Base-by-base conservation (phyloP, 2,113 vertebrate species). In the Chlamydotis undulata region DNA sequence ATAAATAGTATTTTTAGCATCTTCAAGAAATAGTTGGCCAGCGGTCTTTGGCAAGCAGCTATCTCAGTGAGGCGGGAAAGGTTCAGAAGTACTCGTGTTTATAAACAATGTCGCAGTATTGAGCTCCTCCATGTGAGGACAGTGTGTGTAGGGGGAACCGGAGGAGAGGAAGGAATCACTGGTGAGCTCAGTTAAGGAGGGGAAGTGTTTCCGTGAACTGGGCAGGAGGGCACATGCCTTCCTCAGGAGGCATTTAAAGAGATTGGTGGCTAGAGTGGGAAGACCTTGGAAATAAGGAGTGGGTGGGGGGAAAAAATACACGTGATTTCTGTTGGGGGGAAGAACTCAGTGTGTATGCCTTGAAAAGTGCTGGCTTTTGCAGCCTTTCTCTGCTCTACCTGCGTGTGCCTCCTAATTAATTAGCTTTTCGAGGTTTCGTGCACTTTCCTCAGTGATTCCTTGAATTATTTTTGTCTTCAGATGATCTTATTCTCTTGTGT, bases 1-100 rank as follows among this genome's bases (percentile, higher is more conserved):
- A 60, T 83, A 77, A 88, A 90, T 74, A 83, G 87, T 81, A 74
- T 69, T 92, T 96, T 80, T 74, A 90, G 59, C 41, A 35, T 93
- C 77, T 75, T 93, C 19, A 35, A 43, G 70, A 31, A 60, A 13
- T 24, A 73, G 92, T 22, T 88, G 57, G 82, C 82, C 37, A 18
- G 8, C 47, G 21, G 0, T 19, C n/a, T 75, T 84, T 92, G 94
- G 83, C 88, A 45, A 52, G 83, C 68, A 77, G 74, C 47, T 64
- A 1, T 64, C 12, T 53, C 8, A 7, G 0, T 53, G 79, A 59
- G 88, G 71, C 6, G 0, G 71, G 75, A 24, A 28, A 21, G 57
- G 65, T 61, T 82, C 2, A 1, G 53, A 57, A 83, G 69, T 64
- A 8, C 77, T 81, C 14, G 0, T 91, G 80, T 89, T 92, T 70